Evolutionary conservation across 2,888 invertebrate genomes (phyloP).

Genomic region (Drosophila austrosaltans): DNA sequence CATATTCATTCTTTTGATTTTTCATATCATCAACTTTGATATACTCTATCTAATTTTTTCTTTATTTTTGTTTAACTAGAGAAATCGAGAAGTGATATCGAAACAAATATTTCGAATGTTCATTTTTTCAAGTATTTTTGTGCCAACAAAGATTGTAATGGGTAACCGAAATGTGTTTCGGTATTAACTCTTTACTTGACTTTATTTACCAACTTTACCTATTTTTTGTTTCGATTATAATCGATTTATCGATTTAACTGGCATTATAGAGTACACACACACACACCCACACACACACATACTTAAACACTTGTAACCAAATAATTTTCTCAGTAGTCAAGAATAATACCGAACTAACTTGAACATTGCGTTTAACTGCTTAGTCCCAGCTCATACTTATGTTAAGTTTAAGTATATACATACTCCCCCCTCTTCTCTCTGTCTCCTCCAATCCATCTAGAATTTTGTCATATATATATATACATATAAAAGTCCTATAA

Average conservation of each 20-base stretch:
- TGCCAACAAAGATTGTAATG: neutral
- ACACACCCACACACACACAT: no score
- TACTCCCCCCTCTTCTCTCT: neutral
- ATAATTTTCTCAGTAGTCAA: neutral
- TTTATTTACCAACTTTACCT: neutral
- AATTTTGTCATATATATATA: neutral
- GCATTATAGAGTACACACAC: no score
- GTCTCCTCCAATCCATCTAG: neutral
- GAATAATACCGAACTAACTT: neutral
- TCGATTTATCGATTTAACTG: no score
- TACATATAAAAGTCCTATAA: neutral
- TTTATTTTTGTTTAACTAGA: neutral
- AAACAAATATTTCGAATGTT: neutral
- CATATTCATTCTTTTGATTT: neutral
- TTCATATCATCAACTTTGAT: neutral
- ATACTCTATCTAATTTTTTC: no score
- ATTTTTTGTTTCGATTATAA: neutral
- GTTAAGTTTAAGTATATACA: neutral
- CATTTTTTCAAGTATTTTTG: neutral
- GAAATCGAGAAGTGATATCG: neutral
- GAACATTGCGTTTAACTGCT: neutral
- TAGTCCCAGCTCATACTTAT: neutral
- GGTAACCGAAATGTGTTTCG: neutral
- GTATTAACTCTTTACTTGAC: neutral
- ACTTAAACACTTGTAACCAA: neutral